Evolutionary conservation across 2,888 invertebrate genomes (phyloP), one percentile per base, ranked within the genome.

Genomic region (Lycocerus yunnanus): DNA sequence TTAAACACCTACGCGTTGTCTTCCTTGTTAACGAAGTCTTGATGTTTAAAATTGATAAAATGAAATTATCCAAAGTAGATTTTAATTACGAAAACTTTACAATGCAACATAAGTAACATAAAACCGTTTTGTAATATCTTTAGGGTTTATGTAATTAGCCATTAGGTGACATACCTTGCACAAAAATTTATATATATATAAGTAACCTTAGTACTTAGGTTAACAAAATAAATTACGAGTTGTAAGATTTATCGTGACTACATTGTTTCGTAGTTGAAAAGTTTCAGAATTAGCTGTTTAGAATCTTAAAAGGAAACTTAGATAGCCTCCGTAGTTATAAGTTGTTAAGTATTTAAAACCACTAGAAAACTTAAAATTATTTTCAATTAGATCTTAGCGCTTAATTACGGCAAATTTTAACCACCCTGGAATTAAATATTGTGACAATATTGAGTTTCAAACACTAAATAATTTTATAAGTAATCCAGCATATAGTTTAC

Each of bases 151-250:
- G 43, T 43, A 43, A 43, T 43, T 43, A 43, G 43, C 43, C 43
- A 43, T 43, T 43, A 43, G 43, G 61, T 63, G n/a, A 20, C 61
- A 18, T 18, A 63, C 61, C 20, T 63, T 18, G n/a, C 16, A 18
- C 61, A 66, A 66, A 70, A 27, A 65, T 68, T 15, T 15, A 63
- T 20, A 69, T 68, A 27, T 21, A 43, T 43, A 43, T 43, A 68
- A 69, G 43, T 72, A 66, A 74, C 74, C 69, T 68, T 74, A 68
- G 27, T 68, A 66, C 69, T 63, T 59, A 72, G 68, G 67, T 70
- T 74, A 69, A 63, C 59, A 68, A 74, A 71, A 74, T 74, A 74
- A 74, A 74, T 74, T 74, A 74, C 18, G 61, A 74, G 65, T 68
- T 24, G 24, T 21, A 71, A 74, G 71, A 74, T 74, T 74, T 74